phyloP scores from a whole-genome alignment of 2,113 vertebrate species.

The Edolisoma coerulescens region DNA sequence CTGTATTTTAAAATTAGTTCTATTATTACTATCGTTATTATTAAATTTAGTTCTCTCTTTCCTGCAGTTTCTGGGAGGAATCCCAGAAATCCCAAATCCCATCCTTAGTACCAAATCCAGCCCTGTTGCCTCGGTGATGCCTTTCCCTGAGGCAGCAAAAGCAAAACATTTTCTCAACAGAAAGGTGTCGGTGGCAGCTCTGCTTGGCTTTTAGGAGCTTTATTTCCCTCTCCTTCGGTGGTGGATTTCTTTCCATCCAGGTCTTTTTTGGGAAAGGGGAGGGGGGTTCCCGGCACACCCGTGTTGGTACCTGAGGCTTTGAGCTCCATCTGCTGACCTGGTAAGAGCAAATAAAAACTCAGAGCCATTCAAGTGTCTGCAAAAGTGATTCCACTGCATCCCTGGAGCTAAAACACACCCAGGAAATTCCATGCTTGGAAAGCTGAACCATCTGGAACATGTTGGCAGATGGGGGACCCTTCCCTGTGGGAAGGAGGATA shows the following conservation, averaged over 20 bases:
- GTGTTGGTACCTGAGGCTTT: neutral
- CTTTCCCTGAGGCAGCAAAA: neutral
- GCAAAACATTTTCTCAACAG: neutral
- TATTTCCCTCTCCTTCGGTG: accelerated
- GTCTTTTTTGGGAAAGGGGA: accelerated
- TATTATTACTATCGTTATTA: neutral
- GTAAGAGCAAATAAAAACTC: neutral
- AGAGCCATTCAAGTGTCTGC: neutral
- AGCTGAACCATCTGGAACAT: neutral
- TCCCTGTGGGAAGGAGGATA: neutral
- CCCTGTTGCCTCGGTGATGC: neutral
- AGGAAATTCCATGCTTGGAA: neutral
- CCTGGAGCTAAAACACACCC: neutral
- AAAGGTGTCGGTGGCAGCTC: neutral
- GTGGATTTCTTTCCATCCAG: neutral
- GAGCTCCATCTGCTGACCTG: neutral
- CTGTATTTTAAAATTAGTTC: neutral
- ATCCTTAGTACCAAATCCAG: neutral
- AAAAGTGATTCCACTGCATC: neutral
- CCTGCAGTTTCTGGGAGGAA: neutral
- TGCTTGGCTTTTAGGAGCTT: neutral
- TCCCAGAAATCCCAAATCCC: neutral
- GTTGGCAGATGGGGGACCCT: neutral
- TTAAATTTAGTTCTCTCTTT: neutral
- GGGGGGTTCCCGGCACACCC: accelerated